phyloP scores from a whole-genome alignment of 1,140 invertebrate genomes.

The Anagrus nilaparvatae region DNA sequence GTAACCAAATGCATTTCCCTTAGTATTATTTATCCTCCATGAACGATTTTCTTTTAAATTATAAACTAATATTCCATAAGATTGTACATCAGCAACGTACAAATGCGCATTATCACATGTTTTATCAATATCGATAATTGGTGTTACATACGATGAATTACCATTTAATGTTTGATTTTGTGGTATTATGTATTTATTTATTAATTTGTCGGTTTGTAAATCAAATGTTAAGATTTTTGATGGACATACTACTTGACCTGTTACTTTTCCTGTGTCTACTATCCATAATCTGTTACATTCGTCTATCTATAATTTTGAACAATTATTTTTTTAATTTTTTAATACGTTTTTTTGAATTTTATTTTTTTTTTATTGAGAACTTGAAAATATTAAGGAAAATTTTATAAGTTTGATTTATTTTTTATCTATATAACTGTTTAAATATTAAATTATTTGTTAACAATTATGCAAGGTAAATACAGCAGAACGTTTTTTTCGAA shows the following conservation, averaged over 20 bases:
- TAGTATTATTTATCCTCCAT: slow-evolving; percentile 38
- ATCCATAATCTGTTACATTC: slow-evolving; percentile 50
- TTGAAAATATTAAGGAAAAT: no score
- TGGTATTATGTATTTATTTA: slow-evolving; percentile 42
- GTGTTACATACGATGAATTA: slow-evolving; percentile 33
- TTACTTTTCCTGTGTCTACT: slow-evolving; percentile 44
- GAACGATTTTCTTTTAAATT: slow-evolving; percentile 29
- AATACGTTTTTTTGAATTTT: no score
- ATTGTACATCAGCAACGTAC: slow-evolving; percentile 39
- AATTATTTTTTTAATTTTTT: no score
- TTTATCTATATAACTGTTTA: no score
- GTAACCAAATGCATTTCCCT: slow-evolving; percentile 37
- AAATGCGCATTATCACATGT: slow-evolving; percentile 36
- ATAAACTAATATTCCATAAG: slow-evolving; percentile 38
- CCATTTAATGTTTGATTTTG: slow-evolving; percentile 28
- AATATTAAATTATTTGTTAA: no score
- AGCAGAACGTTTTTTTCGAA: no score
- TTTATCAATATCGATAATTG: slow-evolving; percentile 36
- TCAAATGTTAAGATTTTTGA: slow-evolving; percentile 49
- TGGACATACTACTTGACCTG: slow-evolving; percentile 37
- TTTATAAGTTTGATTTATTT: no score
- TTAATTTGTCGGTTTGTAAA: slow-evolving; percentile 40
- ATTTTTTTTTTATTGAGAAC: no score
- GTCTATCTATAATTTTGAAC: no score
- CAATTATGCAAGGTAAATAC: no score